Base-by-base conservation (phyloP, 2,888 invertebrate genomes). In the Elmis aenea region DNA sequence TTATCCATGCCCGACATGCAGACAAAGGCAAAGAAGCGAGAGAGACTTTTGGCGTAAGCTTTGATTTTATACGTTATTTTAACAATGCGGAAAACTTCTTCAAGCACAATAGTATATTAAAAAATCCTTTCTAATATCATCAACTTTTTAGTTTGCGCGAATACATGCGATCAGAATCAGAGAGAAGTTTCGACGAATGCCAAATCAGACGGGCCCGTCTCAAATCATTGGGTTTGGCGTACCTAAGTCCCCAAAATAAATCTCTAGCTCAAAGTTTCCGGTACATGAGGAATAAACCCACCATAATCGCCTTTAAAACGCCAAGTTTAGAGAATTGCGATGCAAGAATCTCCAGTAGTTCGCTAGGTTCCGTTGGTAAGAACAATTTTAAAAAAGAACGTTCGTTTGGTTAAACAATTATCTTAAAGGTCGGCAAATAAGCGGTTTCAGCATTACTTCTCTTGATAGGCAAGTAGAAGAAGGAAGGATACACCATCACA, bases 201-300 rank as follows among this genome's bases (percentile, higher is more conserved):
- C 77, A 80, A 38, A 75, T 85, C 45, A 71, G 75, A 3, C 70
- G 76, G 14, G 82, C 82, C 0, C 71, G 79, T 12, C 62, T 79
- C 22, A 77, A 79, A 54, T 77, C 79, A 4, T 66, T 79, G n/a
- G 81, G 81, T 1, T 57, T 79, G 47, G 82, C 81, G 1, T 83
- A 85, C 62, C 66, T 81, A 26, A 82, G 81, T 55, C 86, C 86
- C 1, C 87, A 85, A 59, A 84, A 86, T 59, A 82, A 80, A 52
- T 83, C 85, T 1, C 67, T 89, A 42, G 88, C 87, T 0, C 86
- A 88, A 58, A 86, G 87, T 60, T 90, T 90, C 67, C 76, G 89
- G n/a, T 91, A 90, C 61, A 88, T 91, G 88, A 69, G 91, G 25
- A 83, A 81, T 50, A 91, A 91, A 55, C 92, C 92, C 0, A 86